phyloP scores from a whole-genome alignment of 2,797 vertebrate genomes.

The Tarsius wallacei region DNA sequence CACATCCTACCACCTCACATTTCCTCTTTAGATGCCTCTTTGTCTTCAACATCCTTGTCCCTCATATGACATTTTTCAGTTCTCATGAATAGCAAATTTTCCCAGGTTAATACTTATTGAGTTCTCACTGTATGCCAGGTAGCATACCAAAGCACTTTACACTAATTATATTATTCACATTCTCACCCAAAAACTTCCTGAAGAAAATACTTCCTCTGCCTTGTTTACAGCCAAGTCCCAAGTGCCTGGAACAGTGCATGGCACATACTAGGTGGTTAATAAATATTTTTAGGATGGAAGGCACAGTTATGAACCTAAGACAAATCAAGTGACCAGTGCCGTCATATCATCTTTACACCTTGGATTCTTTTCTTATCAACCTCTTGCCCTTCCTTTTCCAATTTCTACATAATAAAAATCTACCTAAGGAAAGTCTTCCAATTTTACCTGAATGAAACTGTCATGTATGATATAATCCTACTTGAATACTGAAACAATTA shows the following conservation, averaged over 20 bases:
- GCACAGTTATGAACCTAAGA: background rate
- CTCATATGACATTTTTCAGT: background rate
- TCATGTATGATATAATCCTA: slow-evolving; percentile 58
- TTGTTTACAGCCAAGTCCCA: background rate
- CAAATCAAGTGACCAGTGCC: background rate
- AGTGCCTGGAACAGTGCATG: slow-evolving; percentile 5
- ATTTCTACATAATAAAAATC: slow-evolving; percentile 8
- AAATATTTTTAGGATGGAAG: slow-evolving; percentile 59
- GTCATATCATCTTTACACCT: background rate
- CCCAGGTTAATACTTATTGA: background rate
- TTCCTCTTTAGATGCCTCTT: background rate
- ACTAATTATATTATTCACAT: background rate
- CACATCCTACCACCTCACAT: background rate
- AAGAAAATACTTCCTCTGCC: background rate
- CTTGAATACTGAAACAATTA: slow-evolving; percentile 24
- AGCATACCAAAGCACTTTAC: background rate
- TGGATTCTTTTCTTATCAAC: background rate
- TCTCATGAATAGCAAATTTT: background rate
- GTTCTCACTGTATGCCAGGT: background rate
- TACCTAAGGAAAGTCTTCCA: background rate
- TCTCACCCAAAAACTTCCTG: background rate
- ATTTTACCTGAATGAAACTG: slow-evolving; percentile 53
- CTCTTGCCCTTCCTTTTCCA: background rate
- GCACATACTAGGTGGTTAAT: background rate
- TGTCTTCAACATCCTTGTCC: background rate